A percentile compares a stretch with the other conserved stretches of the same genome.
Conservation (phyloP, 2,797 vertebrate genomes). For the Dallia pectoralis region DNA sequence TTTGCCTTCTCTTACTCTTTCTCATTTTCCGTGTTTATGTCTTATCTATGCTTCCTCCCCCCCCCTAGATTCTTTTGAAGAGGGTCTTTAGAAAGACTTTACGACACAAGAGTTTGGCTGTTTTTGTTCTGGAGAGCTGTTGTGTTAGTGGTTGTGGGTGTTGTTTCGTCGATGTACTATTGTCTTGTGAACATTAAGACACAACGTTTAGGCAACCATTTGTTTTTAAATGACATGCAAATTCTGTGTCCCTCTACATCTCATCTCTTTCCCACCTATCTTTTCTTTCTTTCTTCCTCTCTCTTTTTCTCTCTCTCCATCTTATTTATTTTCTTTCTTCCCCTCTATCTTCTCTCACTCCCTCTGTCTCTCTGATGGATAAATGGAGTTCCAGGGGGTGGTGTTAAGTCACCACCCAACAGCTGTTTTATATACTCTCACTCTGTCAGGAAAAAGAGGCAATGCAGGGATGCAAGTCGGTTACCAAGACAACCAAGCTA, state of each 20-base stretch:
- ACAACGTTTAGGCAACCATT: background rate
- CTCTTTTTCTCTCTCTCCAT: background rate
- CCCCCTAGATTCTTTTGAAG: background rate
- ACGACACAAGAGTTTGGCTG: background rate
- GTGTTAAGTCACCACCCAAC: background rate
- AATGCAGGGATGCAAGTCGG: slow-evolving; percentile 10
- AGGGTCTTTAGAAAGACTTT: background rate
- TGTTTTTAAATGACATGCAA: background rate
- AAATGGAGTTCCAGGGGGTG: background rate
- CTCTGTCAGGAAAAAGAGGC: background rate
- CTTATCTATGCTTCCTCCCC: background rate
- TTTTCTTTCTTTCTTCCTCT: background rate
- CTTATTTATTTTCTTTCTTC: background rate
- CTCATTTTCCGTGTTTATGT: background rate
- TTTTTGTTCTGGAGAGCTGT: background rate
- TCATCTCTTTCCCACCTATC: background rate
- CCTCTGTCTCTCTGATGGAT: background rate
- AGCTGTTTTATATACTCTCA: background rate
- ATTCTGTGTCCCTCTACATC: background rate
- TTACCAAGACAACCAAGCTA: slow-evolving; percentile 10
- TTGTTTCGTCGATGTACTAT: background rate
- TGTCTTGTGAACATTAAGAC: background rate
- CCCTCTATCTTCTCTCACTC: background rate
- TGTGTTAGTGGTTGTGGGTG: background rate
- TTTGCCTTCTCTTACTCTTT: background rate